Evolutionary conservation across 2,113 vertebrate genomes (phyloP), one percentile per base, ranked within the genome.

Genomic region (Python bivittatus): DNA sequence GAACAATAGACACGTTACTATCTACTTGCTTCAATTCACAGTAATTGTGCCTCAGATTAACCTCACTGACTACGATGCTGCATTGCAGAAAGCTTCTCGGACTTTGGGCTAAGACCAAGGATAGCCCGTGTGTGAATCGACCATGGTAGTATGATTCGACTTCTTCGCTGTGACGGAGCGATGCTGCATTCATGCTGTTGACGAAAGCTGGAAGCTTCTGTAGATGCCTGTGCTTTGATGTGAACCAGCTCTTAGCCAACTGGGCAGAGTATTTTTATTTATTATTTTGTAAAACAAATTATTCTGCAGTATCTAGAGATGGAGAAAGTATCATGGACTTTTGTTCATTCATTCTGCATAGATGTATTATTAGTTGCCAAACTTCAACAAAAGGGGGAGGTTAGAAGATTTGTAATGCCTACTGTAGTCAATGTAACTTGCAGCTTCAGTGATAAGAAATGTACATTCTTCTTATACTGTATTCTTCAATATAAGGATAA

Each of bases 1-100:
- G 84, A 94, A 91, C 88, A 0, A 95, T 29, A 91, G 44, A 56
- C 6, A 38, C 12, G 92, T 42, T n/a, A 68, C 29, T 68, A 79
- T 79, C 72, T 42, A 42, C 17, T 79, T 79, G 17, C 9, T 79
- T 42, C 17, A 79, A 79, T 79, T 42, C 17, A 9, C 33, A 42
- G 22, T 79, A 79, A 42, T 57, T 79, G 33, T 79, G 17, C 33
- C 33, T 79, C 33, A 42, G 72, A 79, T 23, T 3, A 20, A 79
- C 72, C 33, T 79, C 1, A 1, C 9, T 79, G 72, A 42, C 72
- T 79, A 9, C 22, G 33, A 1, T 42, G 22, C 72, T 79, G 72
- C 72, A 22, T 79, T 79, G 33, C 22, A 42, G 33, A 79, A 79
- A 79, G 33, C 17, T 79, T 79, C 15, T 4, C 17, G 7, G 38